Base-by-base conservation (phyloP, 2,797 vertebrate species). In the Protosalanx chinensis region DNA sequence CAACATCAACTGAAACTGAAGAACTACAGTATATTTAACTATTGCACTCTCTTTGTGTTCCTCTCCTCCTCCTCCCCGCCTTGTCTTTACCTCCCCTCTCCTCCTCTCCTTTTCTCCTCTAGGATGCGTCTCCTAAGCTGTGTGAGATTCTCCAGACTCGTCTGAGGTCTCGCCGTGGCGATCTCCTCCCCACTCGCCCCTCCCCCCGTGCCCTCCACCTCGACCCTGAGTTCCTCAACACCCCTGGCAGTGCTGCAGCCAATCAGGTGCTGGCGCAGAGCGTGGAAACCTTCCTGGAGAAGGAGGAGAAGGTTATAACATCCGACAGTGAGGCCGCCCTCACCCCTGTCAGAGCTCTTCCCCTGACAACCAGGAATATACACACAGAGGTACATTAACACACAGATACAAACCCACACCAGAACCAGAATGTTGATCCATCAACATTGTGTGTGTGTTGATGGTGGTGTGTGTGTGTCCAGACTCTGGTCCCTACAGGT, bases 401-500 rank as follows among this genome's bases (percentile, higher is more conserved):
- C 73, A 20, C 66, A 30, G 41, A 15, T 41, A 49, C n/a, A 65
- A 13, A 49, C 12, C 27, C 27, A 41, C 41, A 27, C 23, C 7
- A 15, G 3, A 20, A 32, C 33, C 60, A 35, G 18, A 64, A 27
- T 13, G 4, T 2, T n/a, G 5, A 30, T 15, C 20, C 33, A 33
- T 27, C 6, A 59, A n/a, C 3, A 62, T 13, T 2, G 1, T 10
- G 13, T 60, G 4, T 35, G 49, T 61, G 8, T 41, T 23, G 18
- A 23, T n/a, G 33, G 1, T 8, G 65, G 53, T 59, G 37, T 64
- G 33, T 72, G n/a, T 71, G 72, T 72, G 3, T 29, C 76, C 86
- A 98, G 97, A 89, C 93, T 57, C 86, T 96, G 75, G 88, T 97
- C 0, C 94, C 95, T 0, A 94, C 97, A 8, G 95, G 96, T 71